Evolutionary conservation across 2,888 invertebrate species (phyloP), one percentile per base, ranked within the genome.

Genomic region (Metellina segmentata): DNA sequence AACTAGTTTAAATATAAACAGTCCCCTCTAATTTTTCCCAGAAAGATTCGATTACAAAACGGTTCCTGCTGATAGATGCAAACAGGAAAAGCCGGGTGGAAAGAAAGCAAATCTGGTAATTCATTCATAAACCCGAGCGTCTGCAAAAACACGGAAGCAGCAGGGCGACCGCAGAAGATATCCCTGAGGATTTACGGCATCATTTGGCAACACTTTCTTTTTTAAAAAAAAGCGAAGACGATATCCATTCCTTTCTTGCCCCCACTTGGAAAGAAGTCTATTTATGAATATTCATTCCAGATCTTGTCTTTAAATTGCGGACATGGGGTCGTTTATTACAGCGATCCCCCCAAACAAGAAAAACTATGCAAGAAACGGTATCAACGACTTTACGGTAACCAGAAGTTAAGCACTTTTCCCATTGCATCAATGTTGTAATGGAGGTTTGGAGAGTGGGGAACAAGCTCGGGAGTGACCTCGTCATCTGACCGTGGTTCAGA

Each of bases 81-180:
- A 83, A 74, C 72, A 49, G 72, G 83, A 74, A 83, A 83, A 74
- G 83, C 49, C 53, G 19, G 9, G 81, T 6, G 49, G 70, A 70
- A 70, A 81, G 13, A 70, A 81, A 81, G 34, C 69, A 70, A 53
- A 81, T 16, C 77, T 77, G 8, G 34, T 34, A 34, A 34, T 75
- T 34, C 75, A 11, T 75, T 34, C 75, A 72, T 20, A 69, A 20
- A 82, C 9, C 49, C 20, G 9, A 70, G 49, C 77, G 19, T 77
- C 77, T 77, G 77, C 77, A 82, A 82, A 72, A 82, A 82, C 72
- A 71, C 82, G 82, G 82, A 82, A 82, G 82, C 72, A 7, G 49
- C 20, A 49, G 34, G 20, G 71, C 11, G 51, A 82, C 82, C 82
- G 51, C 82, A 69, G n/a, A 71, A 13, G 6, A 16, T 71, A 71